Conservation (phyloP, 2,888 invertebrate species). For the Serrognathus titanus region DNA sequence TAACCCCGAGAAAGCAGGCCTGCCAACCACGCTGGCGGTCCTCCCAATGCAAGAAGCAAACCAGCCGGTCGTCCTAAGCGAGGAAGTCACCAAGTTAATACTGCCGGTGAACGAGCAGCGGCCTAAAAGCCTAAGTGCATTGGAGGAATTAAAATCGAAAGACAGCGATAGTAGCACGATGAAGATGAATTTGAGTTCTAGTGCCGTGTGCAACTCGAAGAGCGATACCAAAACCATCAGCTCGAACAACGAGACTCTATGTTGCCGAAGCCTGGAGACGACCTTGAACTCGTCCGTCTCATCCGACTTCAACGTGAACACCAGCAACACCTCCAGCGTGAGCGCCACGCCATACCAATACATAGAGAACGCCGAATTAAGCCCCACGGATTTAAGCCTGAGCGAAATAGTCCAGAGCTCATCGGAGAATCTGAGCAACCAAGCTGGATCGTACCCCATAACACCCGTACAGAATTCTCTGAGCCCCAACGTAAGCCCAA, state of each 20-base stretch:
- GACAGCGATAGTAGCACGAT: slow-evolving; percentile 21
- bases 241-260: slow-evolving; percentile 8
- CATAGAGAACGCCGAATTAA: slow-evolving; percentile 37
- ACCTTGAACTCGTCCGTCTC: slow-evolving; percentile 16
- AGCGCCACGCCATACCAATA: slow-evolving; percentile 26
- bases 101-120: slow-evolving; percentile 26
- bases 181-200: slow-evolving; percentile 36
- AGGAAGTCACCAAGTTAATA: neutral
- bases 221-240: slow-evolving; percentile 16
- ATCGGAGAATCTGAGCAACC: slow-evolving; percentile 43
- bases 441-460: slow-evolving; percentile 42
- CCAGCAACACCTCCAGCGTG: slow-evolving; percentile 4
- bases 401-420: slow-evolving; percentile 42
- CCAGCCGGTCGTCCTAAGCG: slow-evolving; percentile 47
- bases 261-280: slow-evolving; percentile 13
- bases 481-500: slow-evolving; percentile 44
- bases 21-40: slow-evolving; percentile 56
- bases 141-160: slow-evolving; percentile 33
- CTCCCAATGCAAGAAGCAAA: slow-evolving; percentile 58
- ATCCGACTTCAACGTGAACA: slow-evolving; percentile 11
- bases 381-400: slow-evolving; percentile 38
- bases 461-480: slow-evolving; percentile 39
- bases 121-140: slow-evolving; percentile 45
- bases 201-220: slow-evolving; percentile 24
- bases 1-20: slow-evolving; percentile 55